Conservation (phyloP, 2,888 invertebrate species). For the Acrobasis suavella region DNA sequence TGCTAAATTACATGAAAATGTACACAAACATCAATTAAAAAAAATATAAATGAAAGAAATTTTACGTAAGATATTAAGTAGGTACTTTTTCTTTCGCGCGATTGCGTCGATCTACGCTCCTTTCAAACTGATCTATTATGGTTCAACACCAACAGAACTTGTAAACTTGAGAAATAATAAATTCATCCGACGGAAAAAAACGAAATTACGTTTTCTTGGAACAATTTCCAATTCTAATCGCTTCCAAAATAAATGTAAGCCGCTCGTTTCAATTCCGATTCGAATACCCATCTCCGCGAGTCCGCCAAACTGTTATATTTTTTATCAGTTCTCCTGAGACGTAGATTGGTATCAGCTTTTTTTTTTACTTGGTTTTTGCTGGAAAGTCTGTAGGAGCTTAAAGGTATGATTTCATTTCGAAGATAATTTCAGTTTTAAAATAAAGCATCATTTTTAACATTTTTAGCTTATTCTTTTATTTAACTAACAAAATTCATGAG, state of each 20-base stretch:
- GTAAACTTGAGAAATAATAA: background rate
- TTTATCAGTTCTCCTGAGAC: slow-evolving; percentile 4
- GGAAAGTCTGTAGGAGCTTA: background rate
- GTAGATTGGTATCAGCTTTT: slow-evolving; percentile 4
- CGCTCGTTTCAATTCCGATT: slow-evolving; percentile 22
- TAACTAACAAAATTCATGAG: background rate
- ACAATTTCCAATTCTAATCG: slow-evolving; percentile 51
- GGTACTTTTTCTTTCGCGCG: no score
- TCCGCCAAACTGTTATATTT: slow-evolving; percentile 18
- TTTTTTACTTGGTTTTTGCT: background rate
- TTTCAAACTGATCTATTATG: background rate
- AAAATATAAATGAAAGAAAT: no score
- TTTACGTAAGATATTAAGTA: no score
- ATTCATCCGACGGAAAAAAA: background rate
- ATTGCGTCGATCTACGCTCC: no score
- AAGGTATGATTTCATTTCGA: background rate
- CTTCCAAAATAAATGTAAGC: slow-evolving; percentile 43
- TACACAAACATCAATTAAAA: no score
- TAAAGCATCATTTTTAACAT: no score
- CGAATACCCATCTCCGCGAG: slow-evolving; percentile 7
- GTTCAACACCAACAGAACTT: background rate
- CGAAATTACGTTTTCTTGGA: slow-evolving; percentile 50
- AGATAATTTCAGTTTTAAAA: background rate
- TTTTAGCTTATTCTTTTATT: no score
- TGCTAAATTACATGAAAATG: no score